Conservation (phyloP, 2,113 vertebrate species). For the Chaenogobius annularis region DNA sequence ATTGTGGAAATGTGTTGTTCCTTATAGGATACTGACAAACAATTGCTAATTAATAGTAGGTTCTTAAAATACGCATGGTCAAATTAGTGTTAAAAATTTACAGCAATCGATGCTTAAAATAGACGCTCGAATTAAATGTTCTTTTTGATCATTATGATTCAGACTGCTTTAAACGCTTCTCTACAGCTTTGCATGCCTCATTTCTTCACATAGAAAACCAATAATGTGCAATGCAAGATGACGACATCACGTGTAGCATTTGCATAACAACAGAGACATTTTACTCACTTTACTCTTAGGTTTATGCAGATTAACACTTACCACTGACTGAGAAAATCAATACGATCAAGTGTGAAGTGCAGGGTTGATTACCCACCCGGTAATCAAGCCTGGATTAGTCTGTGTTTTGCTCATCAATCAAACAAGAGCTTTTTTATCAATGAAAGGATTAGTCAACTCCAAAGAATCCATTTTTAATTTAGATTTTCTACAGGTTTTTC, state of each 20-base stretch:
- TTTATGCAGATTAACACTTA: slow-evolving; percentile 1
- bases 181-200: not conserved
- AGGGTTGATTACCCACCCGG: slow-evolving; percentile 9
- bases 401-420: not conserved
- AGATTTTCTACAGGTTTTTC: not conserved
- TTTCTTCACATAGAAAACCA: not conserved
- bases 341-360: slow-evolving; percentile 36
- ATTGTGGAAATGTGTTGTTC: not conserved
- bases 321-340: not conserved
- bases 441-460: not conserved
- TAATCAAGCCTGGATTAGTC: slow-evolving; percentile 18
- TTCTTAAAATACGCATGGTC: too few species aligned
- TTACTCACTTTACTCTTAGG: not conserved
- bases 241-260: not conserved
- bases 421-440: not conserved
- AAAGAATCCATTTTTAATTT: not conserved
- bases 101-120: too few species aligned
- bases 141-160: not conserved
- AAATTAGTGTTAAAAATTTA: too few species aligned
- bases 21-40: not conserved
- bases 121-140: too few species aligned
- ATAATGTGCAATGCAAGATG: not conserved
- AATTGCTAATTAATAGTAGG: too few species aligned
- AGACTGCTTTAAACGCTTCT: not conserved
- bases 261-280: slow-evolving; percentile 7